These are phyloP conservation scores for Dasysyrphus tricinctus DNA, from an alignment of 2,888 invertebrate genomes.

Conservation along the genomic window DNA sequence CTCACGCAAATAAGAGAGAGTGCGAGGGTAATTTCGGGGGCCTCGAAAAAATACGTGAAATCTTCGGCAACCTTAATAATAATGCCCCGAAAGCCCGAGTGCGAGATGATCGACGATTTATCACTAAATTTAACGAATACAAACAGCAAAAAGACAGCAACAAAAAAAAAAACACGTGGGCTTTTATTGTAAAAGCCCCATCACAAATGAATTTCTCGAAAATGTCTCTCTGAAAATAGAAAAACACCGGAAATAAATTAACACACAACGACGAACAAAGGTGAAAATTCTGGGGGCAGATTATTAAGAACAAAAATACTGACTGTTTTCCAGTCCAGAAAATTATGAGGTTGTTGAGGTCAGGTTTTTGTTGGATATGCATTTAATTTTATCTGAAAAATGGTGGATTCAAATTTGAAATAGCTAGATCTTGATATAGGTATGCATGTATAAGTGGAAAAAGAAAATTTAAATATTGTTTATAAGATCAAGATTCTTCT, in stretches of 20 bases:
- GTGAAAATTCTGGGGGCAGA: neutral
- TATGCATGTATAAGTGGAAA: neutral
- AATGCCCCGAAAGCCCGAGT: neutral
- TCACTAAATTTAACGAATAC: slow-evolving; percentile 20
- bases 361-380: neutral
- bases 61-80: slow-evolving; percentile 17
- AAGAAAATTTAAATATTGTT: neutral
- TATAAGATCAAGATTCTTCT: neutral
- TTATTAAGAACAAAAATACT: neutral
- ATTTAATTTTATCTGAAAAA: neutral
- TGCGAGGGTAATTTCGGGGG: neutral
- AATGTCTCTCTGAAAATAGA: slow-evolving; percentile 31
- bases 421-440: neutral
- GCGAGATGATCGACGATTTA: slow-evolving; percentile 29
- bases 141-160: neutral
- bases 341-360: slow-evolving; percentile 11
- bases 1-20: slow-evolving; percentile 34
- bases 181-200: slow-evolving; percentile 18
- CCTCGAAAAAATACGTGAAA: neutral
- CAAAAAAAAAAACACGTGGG: slow-evolving; percentile 14
- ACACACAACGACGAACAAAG: neutral
- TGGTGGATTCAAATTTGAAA: neutral
- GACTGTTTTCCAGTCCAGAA: neutral
- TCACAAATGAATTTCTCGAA: slow-evolving; percentile 10
- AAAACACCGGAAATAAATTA: slow-evolving; percentile 9